A percentile compares a stretch with the other conserved stretches of the same genome.
These are phyloP conservation scores for Lochmaea capreae DNA, from an alignment of 2,888 invertebrate genomes.

Conservation along the genomic window DNA sequence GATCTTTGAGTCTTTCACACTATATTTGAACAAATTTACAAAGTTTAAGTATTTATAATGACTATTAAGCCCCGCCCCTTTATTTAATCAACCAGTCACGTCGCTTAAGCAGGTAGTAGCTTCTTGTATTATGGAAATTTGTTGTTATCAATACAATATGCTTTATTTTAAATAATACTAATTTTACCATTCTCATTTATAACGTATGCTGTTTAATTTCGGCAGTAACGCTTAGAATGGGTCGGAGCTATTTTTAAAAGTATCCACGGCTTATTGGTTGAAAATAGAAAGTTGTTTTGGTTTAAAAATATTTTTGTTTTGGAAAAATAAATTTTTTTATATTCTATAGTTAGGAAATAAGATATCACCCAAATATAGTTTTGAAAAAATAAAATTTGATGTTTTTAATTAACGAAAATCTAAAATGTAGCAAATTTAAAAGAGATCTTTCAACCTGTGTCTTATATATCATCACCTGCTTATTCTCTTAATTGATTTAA, in stretches of 20 bases:
- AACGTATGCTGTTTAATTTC: neutral
- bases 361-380: too few species aligned
- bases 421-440: too few species aligned
- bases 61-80: constrained; percentile 17
- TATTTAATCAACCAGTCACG: neutral
- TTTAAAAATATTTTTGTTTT: too few species aligned
- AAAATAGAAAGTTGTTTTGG: neutral
- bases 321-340: too few species aligned
- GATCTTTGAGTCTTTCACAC: constrained; percentile 4
- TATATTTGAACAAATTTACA: constrained; percentile 23
- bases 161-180: neutral
- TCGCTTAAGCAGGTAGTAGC: constrained; percentile 9
- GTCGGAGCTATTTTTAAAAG: neutral
- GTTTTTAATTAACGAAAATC: too few species aligned
- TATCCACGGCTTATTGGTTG: neutral
- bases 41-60: constrained; percentile 32
- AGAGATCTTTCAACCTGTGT: too few species aligned
- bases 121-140: constrained; percentile 10
- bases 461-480: too few species aligned
- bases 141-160: neutral
- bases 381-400: too few species aligned
- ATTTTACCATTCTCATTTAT: neutral
- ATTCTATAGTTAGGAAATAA: too few species aligned
- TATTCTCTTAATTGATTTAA: too few species aligned
- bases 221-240: neutral